Evolutionary conservation across 2,888 invertebrate genomes (phyloP).

Genomic region (Pterobdella sp.): DNA sequence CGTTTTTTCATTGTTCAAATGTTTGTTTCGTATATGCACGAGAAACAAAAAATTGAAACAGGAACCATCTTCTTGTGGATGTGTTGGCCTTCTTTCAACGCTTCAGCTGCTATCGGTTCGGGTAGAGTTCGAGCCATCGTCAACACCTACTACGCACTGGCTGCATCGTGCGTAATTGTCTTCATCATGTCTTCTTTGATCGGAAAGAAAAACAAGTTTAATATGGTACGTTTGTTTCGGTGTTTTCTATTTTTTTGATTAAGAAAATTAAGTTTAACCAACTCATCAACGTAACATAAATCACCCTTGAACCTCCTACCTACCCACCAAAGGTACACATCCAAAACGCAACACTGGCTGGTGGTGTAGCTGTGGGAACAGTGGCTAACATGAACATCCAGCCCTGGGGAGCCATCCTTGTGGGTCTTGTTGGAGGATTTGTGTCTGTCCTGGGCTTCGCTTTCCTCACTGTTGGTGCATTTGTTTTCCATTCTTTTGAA

Average conservation of each 20-base stretch:
- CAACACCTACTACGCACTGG: slow-evolving; percentile 83
- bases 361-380: slow-evolving; percentile 83
- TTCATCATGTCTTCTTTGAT: slow-evolving; percentile 74
- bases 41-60: slow-evolving; percentile 5
- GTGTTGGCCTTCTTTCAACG: slow-evolving; percentile 95
- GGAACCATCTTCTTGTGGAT: slow-evolving; percentile 86
- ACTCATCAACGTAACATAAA: background rate
- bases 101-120: slow-evolving; percentile 62
- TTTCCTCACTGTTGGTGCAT: slow-evolving; percentile 48
- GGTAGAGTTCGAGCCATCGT: slow-evolving; percentile 77
- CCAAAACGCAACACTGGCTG: slow-evolving; percentile 85
- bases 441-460: slow-evolving; percentile 74
- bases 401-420: slow-evolving; percentile 71
- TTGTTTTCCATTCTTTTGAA: too few species aligned
- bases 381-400: slow-evolving; percentile 71
- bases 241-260: background rate
- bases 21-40: background rate
- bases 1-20: background rate
- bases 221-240: slow-evolving; percentile 42
- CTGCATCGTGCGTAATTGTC: slow-evolving; percentile 71
- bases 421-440: slow-evolving; percentile 70
- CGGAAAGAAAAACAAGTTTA: slow-evolving; percentile 46
- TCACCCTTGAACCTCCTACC: background rate
- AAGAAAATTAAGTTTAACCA: background rate
- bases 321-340: slow-evolving; percentile 49